Base-by-base conservation (phyloP, 2,797 vertebrate genomes). In the Amblyopsis hoosieri region DNA sequence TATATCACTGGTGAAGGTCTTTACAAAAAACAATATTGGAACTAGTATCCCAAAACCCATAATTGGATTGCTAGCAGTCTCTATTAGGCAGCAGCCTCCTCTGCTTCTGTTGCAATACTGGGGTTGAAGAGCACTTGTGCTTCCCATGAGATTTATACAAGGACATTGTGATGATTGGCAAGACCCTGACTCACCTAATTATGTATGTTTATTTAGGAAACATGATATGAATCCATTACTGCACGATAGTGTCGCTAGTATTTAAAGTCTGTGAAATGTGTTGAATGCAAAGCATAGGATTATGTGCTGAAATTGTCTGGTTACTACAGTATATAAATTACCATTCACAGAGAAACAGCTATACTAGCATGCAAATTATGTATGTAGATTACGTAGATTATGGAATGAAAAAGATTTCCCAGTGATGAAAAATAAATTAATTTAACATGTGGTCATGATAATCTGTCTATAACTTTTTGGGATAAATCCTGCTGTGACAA, bases 101-200 rank as follows among this genome's bases (percentile, higher is more conserved):
- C 48, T 69, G 56, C 0, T 51, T 68, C 54, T 65, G 55, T 46
- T 64, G 13, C 42, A 7, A 14, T 5, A 57, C 17, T 9, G 11
- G n/a, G 57, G 61, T 12, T 71, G 60, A 76, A 81, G 69, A 76
- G 62, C 63, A 14, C 74, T 77, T 65, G 47, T 66, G 17, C 60
- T 69, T 75, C 66, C 53, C 33, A 13, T 74, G 50, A 53, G 63
- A 60, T 71, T 54, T 62, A 31, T 47, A 58, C 10, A 55, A 68
- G 54, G 29, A 55, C 19, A 60, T 55, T 60, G 59, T 63, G 33
- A 67, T 61, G 70, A 59, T 72, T 45, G 64, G 47, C 42, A 37
- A 12, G 62, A 62, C 33, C 51, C 53, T 54, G 23, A 42, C 65
- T 50, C 15, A 58, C 31, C 17, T 69, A 42, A 67, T 67, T 17